Evolutionary conservation across 2,888 invertebrate species (phyloP).

Genomic region (Lasioglossum malachurum): DNA sequence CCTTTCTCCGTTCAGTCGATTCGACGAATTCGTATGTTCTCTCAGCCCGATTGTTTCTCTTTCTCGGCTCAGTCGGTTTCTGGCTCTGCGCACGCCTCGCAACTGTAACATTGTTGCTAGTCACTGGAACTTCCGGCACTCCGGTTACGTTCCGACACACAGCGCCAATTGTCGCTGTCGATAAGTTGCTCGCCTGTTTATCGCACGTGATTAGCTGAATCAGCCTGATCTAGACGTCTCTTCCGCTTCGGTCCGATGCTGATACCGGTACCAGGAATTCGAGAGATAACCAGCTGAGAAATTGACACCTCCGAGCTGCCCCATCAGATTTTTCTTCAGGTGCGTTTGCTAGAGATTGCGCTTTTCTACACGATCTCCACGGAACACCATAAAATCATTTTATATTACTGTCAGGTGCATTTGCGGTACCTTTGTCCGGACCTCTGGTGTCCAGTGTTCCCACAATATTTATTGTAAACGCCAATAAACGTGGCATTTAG

Average conservation of each 20-base stretch:
- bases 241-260: conserved; percentile 15
- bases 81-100: background rate
- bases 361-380: background rate
- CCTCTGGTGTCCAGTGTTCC: no score
- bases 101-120: conserved; percentile 50
- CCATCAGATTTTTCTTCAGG: background rate
- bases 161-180: conserved; percentile 37
- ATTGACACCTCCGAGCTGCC: background rate
- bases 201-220: conserved; percentile 41
- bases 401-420: background rate
- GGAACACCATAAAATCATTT: background rate
- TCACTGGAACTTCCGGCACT: conserved; percentile 62
- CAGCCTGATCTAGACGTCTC: conserved; percentile 2
- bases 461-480: no score
- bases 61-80: background rate
- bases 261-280: conserved; percentile 41
- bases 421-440: no score
- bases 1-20: background rate
- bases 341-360: background rate
- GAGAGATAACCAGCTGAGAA: conserved; percentile 32
- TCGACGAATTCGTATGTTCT: conserved; percentile 21
- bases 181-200: conserved; percentile 37
- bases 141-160: conserved; percentile 61
- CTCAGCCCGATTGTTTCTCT: background rate
- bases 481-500: no score